phyloP scores from a whole-genome alignment of 2,797 vertebrate species.

The Echiichthys vipera region DNA sequence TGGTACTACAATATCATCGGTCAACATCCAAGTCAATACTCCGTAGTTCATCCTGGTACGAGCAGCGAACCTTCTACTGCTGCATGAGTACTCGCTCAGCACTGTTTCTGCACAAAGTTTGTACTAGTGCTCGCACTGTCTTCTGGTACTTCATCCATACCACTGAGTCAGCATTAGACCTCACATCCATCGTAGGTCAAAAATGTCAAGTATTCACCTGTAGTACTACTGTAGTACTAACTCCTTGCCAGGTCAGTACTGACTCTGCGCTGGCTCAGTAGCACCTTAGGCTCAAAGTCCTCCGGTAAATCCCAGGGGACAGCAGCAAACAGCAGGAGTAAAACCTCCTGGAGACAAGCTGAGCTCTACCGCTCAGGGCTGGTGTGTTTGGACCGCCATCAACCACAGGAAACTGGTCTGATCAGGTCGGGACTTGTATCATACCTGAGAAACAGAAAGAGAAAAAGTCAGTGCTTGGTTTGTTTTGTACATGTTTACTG shows the following conservation, averaged over 20 bases:
- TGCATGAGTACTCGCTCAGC: conserved; percentile 43
- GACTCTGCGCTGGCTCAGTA: conserved; percentile 60
- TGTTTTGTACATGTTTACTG: background rate
- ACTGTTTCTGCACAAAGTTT: conserved; percentile 60
- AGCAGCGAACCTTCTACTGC: conserved; percentile 53
- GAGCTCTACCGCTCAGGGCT: conserved; percentile 88
- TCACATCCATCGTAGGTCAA: conserved; percentile 49
- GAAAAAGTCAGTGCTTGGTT: conserved; percentile 21
- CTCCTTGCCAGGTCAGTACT: conserved; percentile 55
- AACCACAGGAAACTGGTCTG: conserved; percentile 59
- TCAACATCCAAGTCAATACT: conserved; percentile 68
- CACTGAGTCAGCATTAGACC: conserved; percentile 55
- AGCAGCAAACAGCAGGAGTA: conserved; percentile 98
- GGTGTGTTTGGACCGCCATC: conserved; percentile 61
- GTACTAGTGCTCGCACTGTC: conserved; percentile 44
- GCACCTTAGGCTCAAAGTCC: conserved; percentile 76
- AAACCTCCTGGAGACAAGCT: conserved; percentile 89
- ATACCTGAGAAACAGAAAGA: conserved; percentile 86
- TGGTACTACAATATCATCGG: conserved; percentile 76
- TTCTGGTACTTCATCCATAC: conserved; percentile 51
- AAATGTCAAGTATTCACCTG: conserved; percentile 60
- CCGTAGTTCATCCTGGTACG: conserved; percentile 53
- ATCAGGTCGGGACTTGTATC: conserved; percentile 75
- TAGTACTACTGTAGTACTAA: conserved; percentile 68
- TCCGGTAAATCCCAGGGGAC: conserved; percentile 85